Base-by-base conservation (phyloP, 35 echinoderm and acorn worm genomes). In the Heliocidaris erythrogramma region DNA sequence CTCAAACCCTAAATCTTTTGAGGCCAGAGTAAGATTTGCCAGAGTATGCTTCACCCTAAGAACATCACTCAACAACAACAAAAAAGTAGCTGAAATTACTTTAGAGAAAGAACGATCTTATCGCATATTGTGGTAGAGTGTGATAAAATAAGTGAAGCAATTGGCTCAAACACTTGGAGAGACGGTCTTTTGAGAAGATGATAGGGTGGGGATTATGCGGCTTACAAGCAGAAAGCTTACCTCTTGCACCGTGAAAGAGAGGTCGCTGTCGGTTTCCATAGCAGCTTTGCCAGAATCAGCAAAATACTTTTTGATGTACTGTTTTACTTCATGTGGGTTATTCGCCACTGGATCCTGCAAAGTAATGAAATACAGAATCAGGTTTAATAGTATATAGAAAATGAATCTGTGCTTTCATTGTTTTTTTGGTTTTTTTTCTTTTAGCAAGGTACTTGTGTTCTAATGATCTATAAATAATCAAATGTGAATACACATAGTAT, bases 271-370 rank as follows among this genome's bases (percentile, higher is more conserved):
- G 52, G 48, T 32, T 17, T 97, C 94, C 50, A 88, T 94, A 10
- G 93, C 56, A 6, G 49, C 53, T 32, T 85, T 94, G 32, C 95
- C 87, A 32, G 94, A 94, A 47, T 86, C 94, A 8, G 94, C 90
- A 93, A 97, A 94, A 88, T 95, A 96, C 60, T 88, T 93, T 86
- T 92, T 48, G 85, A 97, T 97, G 85, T 95, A 95, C 30, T 95
- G 8, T 59, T 95, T 94, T 8, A 97, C 95, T 16, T 59, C 92
- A 17, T 71, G 13, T 50, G 86, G 94, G 35, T 96, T 92, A 42
- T 97, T 96, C 27, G 95, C 97, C 29, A 96, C 31, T 24, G 94
- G 94, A 92, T 96, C 97, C 97, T 97, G 30, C 60, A 27, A 95
- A 88, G 32, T 12, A 14, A 85, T 47, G 30, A 32, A 32, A 42